Conservation (phyloP, 2,888 invertebrate genomes). For the Corythucha ciliata region DNA sequence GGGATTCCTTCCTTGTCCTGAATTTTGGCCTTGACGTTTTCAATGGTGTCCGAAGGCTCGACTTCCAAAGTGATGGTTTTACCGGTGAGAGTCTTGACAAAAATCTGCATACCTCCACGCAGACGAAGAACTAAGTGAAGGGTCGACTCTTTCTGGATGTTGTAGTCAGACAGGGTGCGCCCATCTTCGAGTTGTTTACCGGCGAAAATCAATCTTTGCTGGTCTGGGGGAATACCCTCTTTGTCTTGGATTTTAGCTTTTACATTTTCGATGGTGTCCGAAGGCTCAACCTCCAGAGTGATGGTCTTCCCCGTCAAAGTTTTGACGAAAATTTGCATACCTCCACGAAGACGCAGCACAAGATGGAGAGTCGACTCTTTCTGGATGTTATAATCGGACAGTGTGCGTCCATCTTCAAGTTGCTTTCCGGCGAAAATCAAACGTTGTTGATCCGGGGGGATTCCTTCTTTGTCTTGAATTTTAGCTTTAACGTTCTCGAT, state of each 20-base stretch:
- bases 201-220: constrained; percentile 50
- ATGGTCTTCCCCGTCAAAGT: constrained; percentile 46
- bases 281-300: constrained; percentile 47
- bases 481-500: constrained; percentile 17
- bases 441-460: constrained; percentile 35
- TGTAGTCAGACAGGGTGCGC: constrained; percentile 50
- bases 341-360: constrained; percentile 48
- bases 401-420: constrained; percentile 50
- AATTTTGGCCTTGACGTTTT: constrained; percentile 21
- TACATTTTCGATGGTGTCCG: constrained; percentile 53
- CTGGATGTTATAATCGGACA: constrained; percentile 42
- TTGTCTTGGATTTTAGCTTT: constrained; percentile 45
- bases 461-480: constrained; percentile 48
- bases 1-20: constrained; percentile 51
- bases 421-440: constrained; percentile 49
- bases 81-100: constrained; percentile 46
- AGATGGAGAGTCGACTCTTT: constrained; percentile 32
- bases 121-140: constrained; percentile 26
- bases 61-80: constrained; percentile 42
- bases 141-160: constrained; percentile 46
- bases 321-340: constrained; percentile 51
- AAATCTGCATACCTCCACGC: constrained; percentile 48
- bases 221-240: constrained; percentile 43
- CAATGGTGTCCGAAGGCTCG: constrained; percentile 20
- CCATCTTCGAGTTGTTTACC: constrained; percentile 54